Conservation (phyloP, 2,797 vertebrate genomes). For the Pseudopleuronectes americanus region DNA sequence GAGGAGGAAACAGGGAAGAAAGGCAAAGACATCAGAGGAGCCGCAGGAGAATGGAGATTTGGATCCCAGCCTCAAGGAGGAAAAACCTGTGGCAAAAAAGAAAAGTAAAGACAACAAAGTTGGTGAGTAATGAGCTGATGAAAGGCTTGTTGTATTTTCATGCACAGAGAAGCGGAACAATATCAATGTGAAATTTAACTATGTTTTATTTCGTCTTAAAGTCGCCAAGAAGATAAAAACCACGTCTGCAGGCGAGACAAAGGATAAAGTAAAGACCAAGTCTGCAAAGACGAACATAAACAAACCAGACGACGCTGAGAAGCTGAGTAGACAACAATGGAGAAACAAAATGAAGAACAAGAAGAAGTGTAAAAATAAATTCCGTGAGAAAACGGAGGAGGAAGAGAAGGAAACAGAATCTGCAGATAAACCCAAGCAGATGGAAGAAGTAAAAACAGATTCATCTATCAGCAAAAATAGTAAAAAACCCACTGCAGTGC, state of each 20-base stretch:
- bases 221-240: constrained; percentile 33
- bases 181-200: not conserved
- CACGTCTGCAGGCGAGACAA: not conserved
- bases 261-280: constrained; percentile 6
- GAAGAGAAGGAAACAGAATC: constrained; percentile 31
- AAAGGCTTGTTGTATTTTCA: not conserved
- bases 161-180: not conserved
- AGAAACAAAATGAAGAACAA: constrained; percentile 84
- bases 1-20: constrained; percentile 70
- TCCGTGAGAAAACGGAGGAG: constrained; percentile 33
- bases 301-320: constrained; percentile 24
- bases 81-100: constrained; percentile 51
- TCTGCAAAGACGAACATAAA: constrained; percentile 15
- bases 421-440: constrained; percentile 2
- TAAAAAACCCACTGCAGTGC: constrained; percentile 1
- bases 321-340: constrained; percentile 80
- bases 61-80: constrained; percentile 2
- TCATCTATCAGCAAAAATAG: constrained; percentile 5
- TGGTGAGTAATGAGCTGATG: constrained; percentile 55
- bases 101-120: constrained; percentile 46
- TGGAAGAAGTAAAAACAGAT: constrained; percentile 27
- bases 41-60: constrained; percentile 38
- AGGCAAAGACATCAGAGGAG: constrained; percentile 25
- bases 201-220: constrained; percentile 28
- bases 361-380: constrained; percentile 83